Percentiles rank a stretch among this genome's conserved stretches.
phyloP scores from a whole-genome alignment of 2,113 vertebrate species.

The Elephas maximus region DNA sequence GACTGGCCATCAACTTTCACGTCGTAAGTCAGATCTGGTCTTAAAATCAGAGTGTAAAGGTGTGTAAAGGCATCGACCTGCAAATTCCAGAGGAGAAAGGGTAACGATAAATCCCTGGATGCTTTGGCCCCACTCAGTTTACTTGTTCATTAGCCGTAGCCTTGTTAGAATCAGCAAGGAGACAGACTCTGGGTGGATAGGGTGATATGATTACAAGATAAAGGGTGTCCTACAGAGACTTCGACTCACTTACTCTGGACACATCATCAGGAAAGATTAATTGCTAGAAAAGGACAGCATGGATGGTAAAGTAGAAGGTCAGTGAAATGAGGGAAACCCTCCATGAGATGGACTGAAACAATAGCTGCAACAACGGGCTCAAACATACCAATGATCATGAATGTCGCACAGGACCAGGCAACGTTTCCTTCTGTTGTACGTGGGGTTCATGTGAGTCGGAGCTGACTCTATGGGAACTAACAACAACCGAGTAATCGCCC shows the following conservation, averaged over 20 bases:
- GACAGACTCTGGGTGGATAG: background rate
- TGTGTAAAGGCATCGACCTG: conserved; percentile 93
- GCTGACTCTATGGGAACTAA: no score
- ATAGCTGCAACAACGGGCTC: no score
- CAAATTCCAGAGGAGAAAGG: background rate
- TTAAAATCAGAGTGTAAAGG: conserved; percentile 93
- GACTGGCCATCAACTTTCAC: conserved; percentile 92
- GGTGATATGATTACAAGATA: background rate
- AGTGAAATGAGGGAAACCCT: no score
- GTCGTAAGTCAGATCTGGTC: conserved; percentile 92
- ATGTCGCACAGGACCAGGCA: no score
- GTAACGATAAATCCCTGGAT: accelerated
- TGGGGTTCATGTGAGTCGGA: no score
- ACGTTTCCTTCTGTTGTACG: no score
- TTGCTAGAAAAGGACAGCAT: background rate
- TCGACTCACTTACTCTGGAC: background rate
- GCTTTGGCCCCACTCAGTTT: background rate
- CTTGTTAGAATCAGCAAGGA: background rate
- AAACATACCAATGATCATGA: no score
- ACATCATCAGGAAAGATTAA: background rate
- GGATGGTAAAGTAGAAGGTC: background rate
- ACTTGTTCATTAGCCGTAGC: background rate
- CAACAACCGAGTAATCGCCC: no score
- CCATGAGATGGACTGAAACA: no score
- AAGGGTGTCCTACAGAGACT: background rate